Evolutionary conservation across 2,113 vertebrate species (phyloP), one percentile per base, ranked within the genome.

Genomic region (Megaptera novaeangliae): DNA sequence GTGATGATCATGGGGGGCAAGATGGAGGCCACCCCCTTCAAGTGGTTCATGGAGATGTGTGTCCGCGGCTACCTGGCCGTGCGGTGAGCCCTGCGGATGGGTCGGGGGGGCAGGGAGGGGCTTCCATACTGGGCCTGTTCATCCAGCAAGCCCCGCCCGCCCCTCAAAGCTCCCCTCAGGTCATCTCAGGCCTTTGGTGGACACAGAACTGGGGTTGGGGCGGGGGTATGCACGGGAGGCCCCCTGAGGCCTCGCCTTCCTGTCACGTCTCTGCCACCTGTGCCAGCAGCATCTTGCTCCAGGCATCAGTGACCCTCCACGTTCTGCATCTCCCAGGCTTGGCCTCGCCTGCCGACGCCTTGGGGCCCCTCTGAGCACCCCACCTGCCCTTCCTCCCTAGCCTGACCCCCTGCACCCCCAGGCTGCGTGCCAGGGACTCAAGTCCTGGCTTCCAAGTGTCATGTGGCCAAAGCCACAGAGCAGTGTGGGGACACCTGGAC

Each of bases 11-110:
- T 99, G 99, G 99, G 99, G 3, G 99, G 99, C 36, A 99, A 99
- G 97, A 99, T 99, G 99, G 99, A 99, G 98, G 99, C 99, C n/a
- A 99, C 99, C 0, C 99, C 99, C 1, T 99, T 99, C 98, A 99
- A 99, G 84, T 99, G 99, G 99, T 99, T 99, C 98, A 99, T 99
- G 99, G 99, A 99, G 98, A 99, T 99, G 99, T 99, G 99, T 81
- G 99, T 99, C 97, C 99, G 99, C 29, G 99, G 99, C 66, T 99
- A 99, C 97, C 98, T 99, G 98, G 99, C 99, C 1, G 99, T 99
- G 96, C 99, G 99, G 99, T 99, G 97, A 98, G 99, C 27, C 41
- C 23, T 7, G 1, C 0, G 31, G 17, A 7, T 21, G 75, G 31
- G 88, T 68, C 5, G 14, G 12, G 29, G 29, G 27, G 23, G 14